Percentiles rank a stretch among this genome's conserved stretches.
Evolutionary conservation across 2,888 invertebrate genomes (phyloP).

Genomic region (Eretmocerus hayati): DNA sequence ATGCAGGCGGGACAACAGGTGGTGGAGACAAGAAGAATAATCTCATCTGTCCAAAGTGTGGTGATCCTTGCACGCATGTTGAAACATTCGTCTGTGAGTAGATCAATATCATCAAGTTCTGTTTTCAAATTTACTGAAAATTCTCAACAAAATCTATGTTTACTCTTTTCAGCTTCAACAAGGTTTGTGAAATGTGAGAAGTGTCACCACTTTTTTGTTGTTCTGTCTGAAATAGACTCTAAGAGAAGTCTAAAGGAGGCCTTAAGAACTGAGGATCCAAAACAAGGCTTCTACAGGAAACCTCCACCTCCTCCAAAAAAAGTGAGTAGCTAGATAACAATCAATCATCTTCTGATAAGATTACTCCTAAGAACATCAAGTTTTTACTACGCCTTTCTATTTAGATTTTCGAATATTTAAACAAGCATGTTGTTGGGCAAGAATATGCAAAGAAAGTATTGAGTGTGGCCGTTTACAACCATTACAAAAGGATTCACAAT

Average conservation of each 20-base stretch:
- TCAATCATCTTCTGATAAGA: slow-evolving; percentile 12
- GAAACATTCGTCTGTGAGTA: slow-evolving; percentile 87
- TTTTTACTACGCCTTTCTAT: slow-evolving; percentile 6
- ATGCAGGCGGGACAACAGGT: slow-evolving; percentile 36
- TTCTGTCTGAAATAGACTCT: slow-evolving; percentile 86
- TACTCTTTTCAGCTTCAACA: slow-evolving; percentile 61
- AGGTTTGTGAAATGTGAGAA: slow-evolving; percentile 97
- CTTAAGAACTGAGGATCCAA: slow-evolving; percentile 55
- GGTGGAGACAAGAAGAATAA: slow-evolving; percentile 66
- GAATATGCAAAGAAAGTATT: slow-evolving; percentile 95
- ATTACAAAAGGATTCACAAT: slow-evolving; percentile 95
- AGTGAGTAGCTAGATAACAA: slow-evolving; percentile 44
- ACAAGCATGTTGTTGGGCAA: slow-evolving; percentile 96
- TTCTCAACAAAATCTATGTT: not conserved
- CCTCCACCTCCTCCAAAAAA: slow-evolving; percentile 95
- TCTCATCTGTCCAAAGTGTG: slow-evolving; percentile 92
- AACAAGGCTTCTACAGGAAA: slow-evolving; percentile 67
- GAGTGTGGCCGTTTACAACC: slow-evolving; percentile 97
- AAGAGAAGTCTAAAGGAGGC: slow-evolving; percentile 81
- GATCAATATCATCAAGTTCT: not conserved
- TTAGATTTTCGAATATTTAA: slow-evolving; percentile 89
- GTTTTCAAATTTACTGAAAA: too few relatives aligned
- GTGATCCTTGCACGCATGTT: slow-evolving; percentile 94
- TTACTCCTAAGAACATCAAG: not conserved
- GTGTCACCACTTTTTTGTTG: slow-evolving; percentile 96